Evolutionary conservation across 1,140 invertebrate species (phyloP).

Genomic region (Hycleus phaleratus): DNA sequence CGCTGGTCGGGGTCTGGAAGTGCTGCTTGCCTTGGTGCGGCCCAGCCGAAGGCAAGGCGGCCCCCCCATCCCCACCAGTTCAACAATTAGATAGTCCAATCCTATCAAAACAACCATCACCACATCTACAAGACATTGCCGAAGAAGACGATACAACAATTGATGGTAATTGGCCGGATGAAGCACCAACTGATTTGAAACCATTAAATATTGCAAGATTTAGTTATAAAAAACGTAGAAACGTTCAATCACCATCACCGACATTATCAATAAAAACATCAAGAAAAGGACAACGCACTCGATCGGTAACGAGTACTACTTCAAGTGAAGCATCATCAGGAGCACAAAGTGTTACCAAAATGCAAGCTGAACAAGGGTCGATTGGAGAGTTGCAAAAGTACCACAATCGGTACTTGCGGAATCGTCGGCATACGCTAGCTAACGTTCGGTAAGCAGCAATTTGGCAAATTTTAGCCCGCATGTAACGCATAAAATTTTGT

Average conservation of each 20-base stretch:
- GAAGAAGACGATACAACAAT: conserved; percentile 28
- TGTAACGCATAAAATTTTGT: too few species aligned
- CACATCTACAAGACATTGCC: conserved; percentile 38
- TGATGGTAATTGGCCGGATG: conserved; percentile 11
- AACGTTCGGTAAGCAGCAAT: conserved; percentile 70
- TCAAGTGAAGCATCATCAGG: conserved; percentile 27
- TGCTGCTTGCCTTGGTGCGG: conserved; percentile 42
- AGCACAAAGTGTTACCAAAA: conserved; percentile 50
- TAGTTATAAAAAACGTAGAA: conserved; percentile 30
- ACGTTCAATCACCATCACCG: conserved; percentile 36
- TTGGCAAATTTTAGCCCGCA: too few species aligned
- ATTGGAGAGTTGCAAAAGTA: conserved; percentile 80
- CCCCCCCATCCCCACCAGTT: conserved; percentile 29
- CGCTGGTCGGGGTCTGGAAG: conserved; percentile 41
- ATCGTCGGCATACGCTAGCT: conserved; percentile 73
- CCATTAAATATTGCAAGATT: conserved; percentile 23
- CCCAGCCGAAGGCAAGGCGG: conserved; percentile 37
- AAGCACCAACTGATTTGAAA: conserved; percentile 27
- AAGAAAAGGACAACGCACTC: conserved; percentile 27
- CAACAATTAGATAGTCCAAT: conserved; percentile 18
- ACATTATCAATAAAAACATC: conserved; percentile 33
- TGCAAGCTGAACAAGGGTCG: conserved; percentile 83
- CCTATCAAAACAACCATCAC: conserved; percentile 25
- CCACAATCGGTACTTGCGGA: conserved; percentile 72
- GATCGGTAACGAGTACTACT: conserved; percentile 28